Evolutionary conservation across 2,888 invertebrate genomes (phyloP).

Genomic region (Liodrosophila aerea): DNA sequence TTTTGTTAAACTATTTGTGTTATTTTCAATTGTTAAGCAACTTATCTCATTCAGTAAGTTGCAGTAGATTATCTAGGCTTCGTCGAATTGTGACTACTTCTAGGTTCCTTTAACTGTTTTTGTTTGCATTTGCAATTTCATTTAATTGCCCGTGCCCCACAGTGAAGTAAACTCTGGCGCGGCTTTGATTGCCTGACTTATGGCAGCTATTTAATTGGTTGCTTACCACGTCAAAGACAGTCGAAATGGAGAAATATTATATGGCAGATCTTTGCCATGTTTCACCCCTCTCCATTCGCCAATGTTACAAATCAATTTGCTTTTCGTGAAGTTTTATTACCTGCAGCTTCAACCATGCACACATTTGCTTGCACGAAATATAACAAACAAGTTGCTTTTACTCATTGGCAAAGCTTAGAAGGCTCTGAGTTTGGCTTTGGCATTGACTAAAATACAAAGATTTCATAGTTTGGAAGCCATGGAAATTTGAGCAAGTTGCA

Average conservation of each 20-base stretch:
- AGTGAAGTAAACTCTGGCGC: conserved; percentile 20
- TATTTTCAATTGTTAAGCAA: too few relatives aligned
- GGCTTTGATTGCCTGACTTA: conserved; percentile 69
- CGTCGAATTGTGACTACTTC: not conserved
- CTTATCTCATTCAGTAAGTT: too few relatives aligned
- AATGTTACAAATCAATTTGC: conserved; percentile 68
- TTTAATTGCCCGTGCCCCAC: conserved; percentile 50
- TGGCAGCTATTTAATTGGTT: conserved; percentile 63
- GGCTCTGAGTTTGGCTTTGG: conserved; percentile 3
- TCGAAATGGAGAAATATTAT: conserved; percentile 65
- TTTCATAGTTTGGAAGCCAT: conserved; percentile 4
- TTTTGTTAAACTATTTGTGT: too few relatives aligned
- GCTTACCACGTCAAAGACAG: conserved; percentile 67
- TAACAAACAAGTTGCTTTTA: conserved; percentile 64
- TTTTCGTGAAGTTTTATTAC: conserved; percentile 55
- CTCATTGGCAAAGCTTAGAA: conserved; percentile 60
- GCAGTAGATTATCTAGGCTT: conserved; percentile 32
- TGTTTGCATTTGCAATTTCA: conserved; percentile 62
- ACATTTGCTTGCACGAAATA: conserved; percentile 64
- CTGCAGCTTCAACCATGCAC: conserved; percentile 34
- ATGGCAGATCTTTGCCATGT: conserved; percentile 9
- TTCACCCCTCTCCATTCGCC: conserved; percentile 9
- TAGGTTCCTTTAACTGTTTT: conserved; percentile 21
- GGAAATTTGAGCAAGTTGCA: conserved; percentile 31
- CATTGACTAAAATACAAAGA: conserved; percentile 9